Evolutionary conservation across 2,797 vertebrate species (phyloP).

Genomic region (Pantherophis alleghaniensis): DNA sequence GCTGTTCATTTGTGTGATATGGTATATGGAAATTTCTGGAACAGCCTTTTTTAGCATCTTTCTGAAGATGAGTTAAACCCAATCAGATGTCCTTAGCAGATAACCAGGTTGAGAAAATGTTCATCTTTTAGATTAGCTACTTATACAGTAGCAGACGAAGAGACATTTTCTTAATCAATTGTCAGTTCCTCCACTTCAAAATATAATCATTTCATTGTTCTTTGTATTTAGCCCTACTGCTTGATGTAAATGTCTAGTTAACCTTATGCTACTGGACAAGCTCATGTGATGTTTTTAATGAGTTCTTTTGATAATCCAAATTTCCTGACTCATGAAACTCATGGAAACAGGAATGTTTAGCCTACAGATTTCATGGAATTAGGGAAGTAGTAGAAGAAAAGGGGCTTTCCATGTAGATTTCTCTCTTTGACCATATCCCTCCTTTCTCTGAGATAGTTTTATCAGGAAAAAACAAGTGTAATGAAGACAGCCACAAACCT

Average conservation of each 20-base stretch:
- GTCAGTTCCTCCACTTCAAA: background rate
- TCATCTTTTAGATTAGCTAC: background rate
- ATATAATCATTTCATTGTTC: background rate
- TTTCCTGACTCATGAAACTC: background rate
- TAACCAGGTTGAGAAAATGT: background rate
- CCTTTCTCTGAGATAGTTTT: background rate
- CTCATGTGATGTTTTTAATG: background rate
- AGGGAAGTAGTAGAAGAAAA: background rate
- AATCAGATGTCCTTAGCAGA: background rate
- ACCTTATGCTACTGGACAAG: background rate
- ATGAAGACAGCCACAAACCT: conserved; percentile 39
- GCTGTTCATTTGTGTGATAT: background rate
- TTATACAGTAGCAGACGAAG: background rate
- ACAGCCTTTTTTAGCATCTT: background rate
- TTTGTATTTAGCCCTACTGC: background rate
- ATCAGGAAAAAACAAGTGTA: conserved; percentile 40
- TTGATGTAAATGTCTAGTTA: background rate
- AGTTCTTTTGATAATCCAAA: conserved; percentile 24
- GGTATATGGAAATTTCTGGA: background rate
- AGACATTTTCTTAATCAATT: background rate
- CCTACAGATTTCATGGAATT: conserved; percentile 5
- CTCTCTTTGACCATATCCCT: conserved; percentile 32
- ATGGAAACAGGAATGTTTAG: conserved; percentile 25
- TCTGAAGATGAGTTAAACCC: background rate
- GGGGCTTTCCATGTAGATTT: conserved; percentile 2